Evolutionary conservation across 2,888 invertebrate genomes (phyloP).

Genomic region (Globia sparganii): DNA sequence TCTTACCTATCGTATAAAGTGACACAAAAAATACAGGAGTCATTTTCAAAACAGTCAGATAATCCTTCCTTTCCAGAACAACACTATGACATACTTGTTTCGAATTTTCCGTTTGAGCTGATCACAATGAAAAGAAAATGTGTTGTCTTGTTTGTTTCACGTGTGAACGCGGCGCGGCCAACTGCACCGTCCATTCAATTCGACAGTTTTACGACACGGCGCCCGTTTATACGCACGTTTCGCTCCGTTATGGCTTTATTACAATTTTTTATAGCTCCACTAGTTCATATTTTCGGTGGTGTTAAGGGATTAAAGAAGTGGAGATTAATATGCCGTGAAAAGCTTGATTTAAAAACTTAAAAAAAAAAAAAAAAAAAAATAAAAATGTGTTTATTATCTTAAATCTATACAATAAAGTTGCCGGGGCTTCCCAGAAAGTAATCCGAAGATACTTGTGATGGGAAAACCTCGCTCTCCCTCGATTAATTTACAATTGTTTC

Average conservation of each 20-base stretch:
- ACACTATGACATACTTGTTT: background rate
- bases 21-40: background rate
- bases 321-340: slow-evolving; percentile 69
- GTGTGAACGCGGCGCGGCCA: slow-evolving; percentile 69
- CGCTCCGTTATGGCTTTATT: slow-evolving; percentile 84
- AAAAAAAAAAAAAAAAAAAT: no score
- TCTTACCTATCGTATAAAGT: background rate
- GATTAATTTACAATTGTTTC: no score
- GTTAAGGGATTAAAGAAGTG: slow-evolving; percentile 80
- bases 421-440: no score
- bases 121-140: slow-evolving; percentile 59
- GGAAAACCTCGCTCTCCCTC: no score
- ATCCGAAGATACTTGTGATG: no score
- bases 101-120: slow-evolving; percentile 44
- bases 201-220: slow-evolving; percentile 85
- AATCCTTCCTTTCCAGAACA: background rate
- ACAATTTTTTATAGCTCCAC: slow-evolving; percentile 85
- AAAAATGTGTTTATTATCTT: no score
- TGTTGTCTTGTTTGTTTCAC: slow-evolving; percentile 66
- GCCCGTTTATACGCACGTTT: slow-evolving; percentile 84
- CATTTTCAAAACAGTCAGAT: background rate
- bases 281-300: slow-evolving; percentile 85
- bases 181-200: slow-evolving; percentile 80
- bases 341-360: slow-evolving; percentile 45
- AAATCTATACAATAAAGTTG: no score